Percentiles rank a stretch among this genome's conserved stretches.
These are phyloP conservation scores for Gisinianus flammeolus DNA, from an alignment of 2,888 invertebrate genomes.

Conservation along the genomic window DNA sequence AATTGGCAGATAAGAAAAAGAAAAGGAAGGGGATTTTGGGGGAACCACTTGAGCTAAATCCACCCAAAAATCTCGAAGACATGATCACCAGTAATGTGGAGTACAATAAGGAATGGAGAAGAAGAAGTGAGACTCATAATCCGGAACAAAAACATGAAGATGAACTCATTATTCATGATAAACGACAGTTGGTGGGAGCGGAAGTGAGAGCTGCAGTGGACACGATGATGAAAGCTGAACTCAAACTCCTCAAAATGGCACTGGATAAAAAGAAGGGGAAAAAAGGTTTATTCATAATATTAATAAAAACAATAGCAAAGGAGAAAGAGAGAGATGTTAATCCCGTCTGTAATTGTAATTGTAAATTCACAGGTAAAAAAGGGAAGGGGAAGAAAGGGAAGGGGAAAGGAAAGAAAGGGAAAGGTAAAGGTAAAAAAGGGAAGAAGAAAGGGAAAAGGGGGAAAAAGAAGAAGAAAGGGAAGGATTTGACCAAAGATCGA, in stretches of 20 bases:
- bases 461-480: conserved; percentile 88
- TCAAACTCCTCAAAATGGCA: conserved; percentile 20
- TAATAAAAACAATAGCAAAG: background rate
- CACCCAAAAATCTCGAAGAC: conserved; percentile 76
- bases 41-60: conserved; percentile 65
- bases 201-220: conserved; percentile 78
- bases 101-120: conserved; percentile 81
- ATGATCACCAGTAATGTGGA: conserved; percentile 76
- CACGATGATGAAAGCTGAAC: conserved; percentile 30
- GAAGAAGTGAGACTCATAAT: conserved; percentile 77
- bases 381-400: conserved; percentile 73
- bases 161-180: conserved; percentile 83
- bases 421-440: conserved; percentile 60
- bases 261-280: conserved; percentile 34
- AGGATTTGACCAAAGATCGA: conserved; percentile 87
- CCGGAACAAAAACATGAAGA: conserved; percentile 76
- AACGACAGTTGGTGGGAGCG: conserved; percentile 79
- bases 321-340: background rate
- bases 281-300: background rate
- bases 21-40: conserved; percentile 42
- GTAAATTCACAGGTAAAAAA: background rate
- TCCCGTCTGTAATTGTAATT: background rate
- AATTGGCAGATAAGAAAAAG: conserved; percentile 69
- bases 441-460: conserved; percentile 84
- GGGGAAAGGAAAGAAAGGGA: conserved; percentile 83